Base-by-base conservation (phyloP, 2,888 invertebrate genomes). In the Mimachlamys varia region DNA sequence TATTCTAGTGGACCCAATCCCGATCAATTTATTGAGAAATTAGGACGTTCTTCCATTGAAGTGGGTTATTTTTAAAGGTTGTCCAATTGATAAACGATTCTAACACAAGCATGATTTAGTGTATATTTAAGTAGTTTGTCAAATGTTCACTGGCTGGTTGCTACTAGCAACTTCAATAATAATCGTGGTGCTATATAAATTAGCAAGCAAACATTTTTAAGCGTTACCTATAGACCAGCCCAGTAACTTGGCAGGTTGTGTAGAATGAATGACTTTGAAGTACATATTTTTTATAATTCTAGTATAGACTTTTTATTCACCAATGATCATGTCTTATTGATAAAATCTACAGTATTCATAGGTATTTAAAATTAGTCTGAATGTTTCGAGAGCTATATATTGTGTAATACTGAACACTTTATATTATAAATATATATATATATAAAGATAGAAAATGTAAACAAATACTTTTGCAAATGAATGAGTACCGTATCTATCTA, bases 101-200 rank as follows among this genome's bases (percentile, higher is more conserved):
- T 76, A 76, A 1, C 27, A 76, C 76, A 33, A 33, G 76, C 27
- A 76, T 76, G 76, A 76, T 87, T 50, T 89, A 76, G 50, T 76
- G 76, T 50, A 87, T 89, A 87, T 87, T 87, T 55, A 87, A 87
- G 88, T 89, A 88, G 89, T 89, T 88, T 89, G 88, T 49, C 89
- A 88, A 90, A 88, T 58, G 53, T 87, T 89, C 88, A 88, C 44
- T 10, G 19, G 15, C 33, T 49, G 49, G 90, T 90, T 90, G 87
- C 90, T 38, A 89, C 50, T 89, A 44, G 90, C 88, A 88, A 90
- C 90, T 89, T 89, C 87, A 90, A 89, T 55, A 89, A 89, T 89
- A 89, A 89, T 76, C 53, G 53, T 87, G 7, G 33, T 76, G 27
- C 12, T 27, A 76, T 76, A 76, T 76, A 76, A 76, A 76, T 76